These are phyloP conservation scores for Dione juno DNA, from an alignment of 2,888 invertebrate genomes.

Conservation along the genomic window DNA sequence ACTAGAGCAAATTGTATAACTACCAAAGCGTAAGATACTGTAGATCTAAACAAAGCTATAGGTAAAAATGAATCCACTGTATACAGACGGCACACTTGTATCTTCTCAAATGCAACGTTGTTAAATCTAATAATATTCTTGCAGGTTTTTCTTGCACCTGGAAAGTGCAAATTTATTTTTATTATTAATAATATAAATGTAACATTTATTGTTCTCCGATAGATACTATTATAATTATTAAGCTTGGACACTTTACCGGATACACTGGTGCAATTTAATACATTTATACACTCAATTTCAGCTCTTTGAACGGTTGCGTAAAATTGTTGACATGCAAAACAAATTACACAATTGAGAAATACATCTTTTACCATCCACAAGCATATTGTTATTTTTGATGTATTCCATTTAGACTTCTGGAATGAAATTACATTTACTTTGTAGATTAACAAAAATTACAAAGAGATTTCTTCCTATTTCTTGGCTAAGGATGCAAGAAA, in stretches of 20 bases:
- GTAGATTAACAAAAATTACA: no score
- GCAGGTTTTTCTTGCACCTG: conserved; percentile 25
- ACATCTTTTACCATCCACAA: conserved; percentile 4
- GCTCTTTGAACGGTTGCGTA: conserved; percentile 12
- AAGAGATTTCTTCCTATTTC: no score
- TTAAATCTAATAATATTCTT: conserved; percentile 31
- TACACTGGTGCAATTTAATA: conserved; percentile 2
- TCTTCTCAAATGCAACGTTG: conserved; percentile 10
- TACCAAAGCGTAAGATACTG: conserved; percentile 22
- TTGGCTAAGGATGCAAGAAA: no score
- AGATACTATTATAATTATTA: not conserved
- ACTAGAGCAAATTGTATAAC: conserved; percentile 26
- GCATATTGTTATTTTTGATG: not conserved
- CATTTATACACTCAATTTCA: conserved; percentile 11
- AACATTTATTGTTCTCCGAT: no score
- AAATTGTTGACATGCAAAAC: conserved; percentile 26
- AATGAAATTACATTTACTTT: not conserved
- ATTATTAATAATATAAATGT: no score
- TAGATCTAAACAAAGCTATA: conserved; percentile 5
- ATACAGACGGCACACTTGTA: conserved; percentile 18
- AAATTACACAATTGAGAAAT: conserved; percentile 7
- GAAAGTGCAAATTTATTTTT: conserved; percentile 14
- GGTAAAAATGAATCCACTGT: conserved; percentile 27
- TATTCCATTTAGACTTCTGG: not conserved
- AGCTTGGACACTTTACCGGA: conserved; percentile 6